Conservation (phyloP, 2,888 invertebrate species). For the Sturmia bella region DNA sequence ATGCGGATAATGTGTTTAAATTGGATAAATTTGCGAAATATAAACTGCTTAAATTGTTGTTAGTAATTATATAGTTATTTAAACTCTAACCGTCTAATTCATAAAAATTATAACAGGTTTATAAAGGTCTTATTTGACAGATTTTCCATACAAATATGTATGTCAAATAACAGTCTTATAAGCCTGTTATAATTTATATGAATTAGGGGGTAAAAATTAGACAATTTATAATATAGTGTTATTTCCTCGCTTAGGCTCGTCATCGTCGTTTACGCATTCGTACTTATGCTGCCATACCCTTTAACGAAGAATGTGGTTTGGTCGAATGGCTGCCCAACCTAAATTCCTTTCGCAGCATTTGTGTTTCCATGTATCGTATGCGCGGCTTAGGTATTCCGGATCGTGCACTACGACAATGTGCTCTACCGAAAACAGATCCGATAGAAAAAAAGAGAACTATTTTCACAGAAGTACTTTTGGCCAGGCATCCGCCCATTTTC, state of each 20-base stretch:
- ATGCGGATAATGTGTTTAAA: too few relatives aligned
- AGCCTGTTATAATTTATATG: too few relatives aligned
- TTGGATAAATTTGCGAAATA: too few relatives aligned
- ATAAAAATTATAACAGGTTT: too few relatives aligned
- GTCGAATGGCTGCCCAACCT: constrained; percentile 98
- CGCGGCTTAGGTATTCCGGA: constrained; percentile 83
- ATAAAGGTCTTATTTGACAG: too few relatives aligned
- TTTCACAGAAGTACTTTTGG: constrained; percentile 75
- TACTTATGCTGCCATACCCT: constrained; percentile 94
- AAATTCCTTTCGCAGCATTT: constrained; percentile 87
- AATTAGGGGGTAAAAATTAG: too few relatives aligned
- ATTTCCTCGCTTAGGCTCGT: constrained; percentile 72
- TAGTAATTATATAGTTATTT: too few relatives aligned
- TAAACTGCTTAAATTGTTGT: too few relatives aligned
- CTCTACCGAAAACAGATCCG: constrained; percentile 75
- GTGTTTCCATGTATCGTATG: constrained; percentile 88
- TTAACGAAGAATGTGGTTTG: constrained; percentile 97
- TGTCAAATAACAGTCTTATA: too few relatives aligned
- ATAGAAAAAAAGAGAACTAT: constrained; percentile 78
- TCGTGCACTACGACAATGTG: constrained; percentile 74
- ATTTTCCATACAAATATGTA: too few relatives aligned
- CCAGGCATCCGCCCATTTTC: constrained; percentile 89
- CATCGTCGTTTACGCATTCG: constrained; percentile 86
- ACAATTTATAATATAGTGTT: neutral
- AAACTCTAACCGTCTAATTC: too few relatives aligned